Percentiles rank a stretch among this genome's conserved stretches.
Conservation (phyloP, 37 sponge, comb jelly and placozoan genomes). For the Axinella damicornis region DNA sequence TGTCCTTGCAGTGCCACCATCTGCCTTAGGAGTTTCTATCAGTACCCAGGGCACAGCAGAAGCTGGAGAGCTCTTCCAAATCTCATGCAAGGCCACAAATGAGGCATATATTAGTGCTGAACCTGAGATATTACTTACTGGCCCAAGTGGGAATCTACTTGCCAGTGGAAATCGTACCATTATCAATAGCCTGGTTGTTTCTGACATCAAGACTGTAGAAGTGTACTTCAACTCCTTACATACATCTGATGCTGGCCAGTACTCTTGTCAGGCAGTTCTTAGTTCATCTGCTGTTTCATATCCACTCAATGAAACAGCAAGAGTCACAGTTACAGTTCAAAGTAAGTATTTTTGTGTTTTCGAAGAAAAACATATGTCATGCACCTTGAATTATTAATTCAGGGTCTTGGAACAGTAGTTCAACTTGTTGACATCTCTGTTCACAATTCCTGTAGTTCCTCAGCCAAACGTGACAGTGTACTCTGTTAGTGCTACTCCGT, state of each 20-base stretch:
- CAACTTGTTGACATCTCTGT: too few relatives aligned
- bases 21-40: slow-evolving; percentile 8
- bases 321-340: too few relatives aligned
- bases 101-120: background rate
- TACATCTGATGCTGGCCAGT: slow-evolving; percentile 1
- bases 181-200: background rate
- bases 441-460: too few relatives aligned
- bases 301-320: too few relatives aligned
- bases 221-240: background rate
- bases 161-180: background rate
- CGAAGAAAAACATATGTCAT: too few relatives aligned
- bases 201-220: background rate
- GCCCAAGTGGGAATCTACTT: background rate
- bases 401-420: background rate
- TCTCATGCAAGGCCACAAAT: background rate
- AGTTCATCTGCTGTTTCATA: background rate
- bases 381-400: too few relatives aligned
- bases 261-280: background rate
- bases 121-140: background rate
- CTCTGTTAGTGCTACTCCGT: background rate
- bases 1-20: slow-evolving; percentile 9
- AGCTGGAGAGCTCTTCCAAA: slow-evolving; percentile 5
- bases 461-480: background rate
- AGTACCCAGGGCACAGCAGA: background rate
- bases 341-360: too few relatives aligned